Evolutionary conservation across 2,888 invertebrate genomes (phyloP), one percentile per base, ranked within the genome.

Genomic region (Papilio elwesi): DNA sequence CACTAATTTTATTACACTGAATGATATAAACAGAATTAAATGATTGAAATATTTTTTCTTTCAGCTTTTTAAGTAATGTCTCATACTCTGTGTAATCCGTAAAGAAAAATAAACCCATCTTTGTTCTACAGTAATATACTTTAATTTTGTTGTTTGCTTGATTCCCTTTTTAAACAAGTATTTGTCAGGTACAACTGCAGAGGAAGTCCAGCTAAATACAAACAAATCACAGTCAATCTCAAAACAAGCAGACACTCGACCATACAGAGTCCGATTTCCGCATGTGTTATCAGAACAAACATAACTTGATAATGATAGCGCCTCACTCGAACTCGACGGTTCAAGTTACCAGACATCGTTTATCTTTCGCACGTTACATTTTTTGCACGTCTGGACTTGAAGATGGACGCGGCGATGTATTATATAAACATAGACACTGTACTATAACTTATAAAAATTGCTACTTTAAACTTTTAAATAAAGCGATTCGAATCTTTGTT

Each of bases 301-400:
- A 67, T 10, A 66, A 66, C 49, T 26, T 26, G 63, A 62, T 71
- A 70, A 16, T 11, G 69, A 63, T 70, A 51, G 52, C 26, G 13
- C 53, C n/a, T 13, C 43, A 47, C 38, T 59, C n/a, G 6, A 52
- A 59, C 57, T 59, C 69, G 38, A 59, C 66, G 49, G 43, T 67
- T 51, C 8, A 13, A 59, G 51, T 53, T 26, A 49, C 47, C 12
- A 15, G 26, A 26, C 43, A 71, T 66, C 65, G 15, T 65, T 65
- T 51, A 57, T 57, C 49, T 43, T 47, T 51, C 53, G 51, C n/a
- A 38, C 57, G 36, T 59, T 43, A 47, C 43, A 64, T 47, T 67
- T 57, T 71, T 66, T 71, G 66, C 66, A 71, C 38, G 71, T 66
- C 66, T 66, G 16, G 59, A 59, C 66, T 11, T 47, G 52, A 53